These are phyloP conservation scores for Agapostemon virescens DNA, from an alignment of 2,888 invertebrate genomes.

Conservation along the genomic window DNA sequence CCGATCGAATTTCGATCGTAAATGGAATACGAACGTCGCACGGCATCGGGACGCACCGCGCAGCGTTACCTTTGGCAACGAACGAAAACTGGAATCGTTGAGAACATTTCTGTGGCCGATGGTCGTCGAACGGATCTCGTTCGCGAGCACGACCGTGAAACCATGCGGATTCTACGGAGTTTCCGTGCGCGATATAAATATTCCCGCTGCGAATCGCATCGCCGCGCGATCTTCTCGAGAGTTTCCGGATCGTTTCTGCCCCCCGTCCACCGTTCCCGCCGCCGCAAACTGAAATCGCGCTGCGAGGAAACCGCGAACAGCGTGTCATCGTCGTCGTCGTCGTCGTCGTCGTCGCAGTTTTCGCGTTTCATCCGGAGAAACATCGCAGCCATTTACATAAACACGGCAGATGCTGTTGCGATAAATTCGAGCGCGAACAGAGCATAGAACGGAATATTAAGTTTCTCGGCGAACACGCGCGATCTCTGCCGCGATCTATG, in stretches of 20 bases:
- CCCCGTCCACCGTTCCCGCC: background rate
- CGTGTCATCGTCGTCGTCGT: background rate
- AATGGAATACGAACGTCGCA: slow-evolving; percentile 19
- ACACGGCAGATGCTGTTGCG: slow-evolving; percentile 66
- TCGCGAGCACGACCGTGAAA: slow-evolving; percentile 20
- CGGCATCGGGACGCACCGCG: background rate
- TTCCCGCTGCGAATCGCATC: background rate
- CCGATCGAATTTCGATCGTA: slow-evolving; percentile 37
- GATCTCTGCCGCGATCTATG: slow-evolving; percentile 35
- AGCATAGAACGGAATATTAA: slow-evolving; percentile 63
- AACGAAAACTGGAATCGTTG: slow-evolving; percentile 43
- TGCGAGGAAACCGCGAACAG: background rate
- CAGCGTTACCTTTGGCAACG: slow-evolving; percentile 19
- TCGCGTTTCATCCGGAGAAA: slow-evolving; percentile 51
- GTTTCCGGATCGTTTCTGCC: background rate
- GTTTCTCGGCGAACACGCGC: slow-evolving; percentile 45
- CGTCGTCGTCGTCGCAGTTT: slow-evolving; percentile 6
- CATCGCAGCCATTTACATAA: slow-evolving; percentile 64
- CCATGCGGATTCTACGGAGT: background rate
- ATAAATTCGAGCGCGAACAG: slow-evolving; percentile 59
- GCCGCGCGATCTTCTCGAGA: background rate
- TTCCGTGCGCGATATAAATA: background rate
- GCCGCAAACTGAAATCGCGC: background rate
- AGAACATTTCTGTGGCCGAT: slow-evolving; percentile 15
- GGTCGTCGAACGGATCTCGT: slow-evolving; percentile 15